Evolutionary conservation across 2,888 invertebrate species (phyloP).

Genomic region (Mechanitis messenoides): DNA sequence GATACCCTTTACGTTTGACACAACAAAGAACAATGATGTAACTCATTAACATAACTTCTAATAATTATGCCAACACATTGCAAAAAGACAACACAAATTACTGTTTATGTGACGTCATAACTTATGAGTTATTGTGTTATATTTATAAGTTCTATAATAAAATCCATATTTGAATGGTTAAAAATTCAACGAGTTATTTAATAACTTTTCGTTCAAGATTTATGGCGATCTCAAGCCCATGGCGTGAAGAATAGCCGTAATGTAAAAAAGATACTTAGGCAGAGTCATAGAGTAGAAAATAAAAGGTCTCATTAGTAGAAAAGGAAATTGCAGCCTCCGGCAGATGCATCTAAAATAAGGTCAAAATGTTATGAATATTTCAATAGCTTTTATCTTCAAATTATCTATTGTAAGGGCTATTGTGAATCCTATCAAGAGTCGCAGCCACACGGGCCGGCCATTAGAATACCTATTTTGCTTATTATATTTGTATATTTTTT

Average conservation of each 20-base stretch:
- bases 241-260: conserved; percentile 25
- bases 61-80: too few relatives aligned
- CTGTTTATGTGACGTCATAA: too few relatives aligned
- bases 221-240: conserved; percentile 10
- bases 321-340: conserved; percentile 71
- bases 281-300: conserved; percentile 53
- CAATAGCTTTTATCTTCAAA: conserved; percentile 38
- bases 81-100: too few relatives aligned
- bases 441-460: conserved; percentile 26
- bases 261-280: conserved; percentile 36
- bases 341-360: conserved; percentile 68
- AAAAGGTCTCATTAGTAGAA: conserved; percentile 71
- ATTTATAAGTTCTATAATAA: too few relatives aligned
- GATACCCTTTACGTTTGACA: too few relatives aligned
- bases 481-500: too few relatives aligned
- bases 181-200: too few relatives aligned
- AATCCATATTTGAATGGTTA: too few relatives aligned
- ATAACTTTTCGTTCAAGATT: neutral
- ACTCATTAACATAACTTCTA: too few relatives aligned
- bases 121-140: too few relatives aligned
- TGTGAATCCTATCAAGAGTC: conserved; percentile 35
- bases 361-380: conserved; percentile 63
- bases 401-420: conserved; percentile 41
- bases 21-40: too few relatives aligned
- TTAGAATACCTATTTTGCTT: conserved; percentile 18